Evolutionary conservation across 2,113 vertebrate species (phyloP).

Genomic region (Suricata suricatta): DNA sequence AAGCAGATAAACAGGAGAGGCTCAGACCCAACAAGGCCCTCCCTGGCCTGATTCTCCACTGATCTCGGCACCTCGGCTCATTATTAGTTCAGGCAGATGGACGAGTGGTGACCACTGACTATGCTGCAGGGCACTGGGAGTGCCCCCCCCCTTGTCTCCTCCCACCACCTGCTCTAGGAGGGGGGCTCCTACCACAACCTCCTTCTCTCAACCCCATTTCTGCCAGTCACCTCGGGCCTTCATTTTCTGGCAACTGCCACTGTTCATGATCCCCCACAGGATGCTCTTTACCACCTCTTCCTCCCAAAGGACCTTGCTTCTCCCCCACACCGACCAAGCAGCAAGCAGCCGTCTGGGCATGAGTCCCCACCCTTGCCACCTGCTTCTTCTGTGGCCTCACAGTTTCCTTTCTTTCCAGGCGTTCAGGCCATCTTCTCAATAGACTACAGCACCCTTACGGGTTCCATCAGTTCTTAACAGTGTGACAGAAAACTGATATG

Average conservation of each 20-base stretch:
- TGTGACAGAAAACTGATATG: neutral
- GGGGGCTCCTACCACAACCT: no score
- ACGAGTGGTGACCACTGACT: fast-evolving
- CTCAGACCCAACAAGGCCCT: neutral
- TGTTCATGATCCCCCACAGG: neutral
- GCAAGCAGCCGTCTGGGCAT: neutral
- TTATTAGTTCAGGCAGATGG: neutral
- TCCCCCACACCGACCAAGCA: neutral
- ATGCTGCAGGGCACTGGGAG: neutral
- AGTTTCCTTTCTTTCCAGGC: neutral
- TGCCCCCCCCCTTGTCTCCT: no score
- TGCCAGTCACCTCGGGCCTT: neutral
- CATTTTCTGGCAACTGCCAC: neutral
- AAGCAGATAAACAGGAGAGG: neutral
- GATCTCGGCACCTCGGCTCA: neutral
- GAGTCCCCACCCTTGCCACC: neutral
- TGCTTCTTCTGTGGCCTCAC: neutral
- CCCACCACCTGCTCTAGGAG: neutral
- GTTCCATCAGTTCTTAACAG: neutral
- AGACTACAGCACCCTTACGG: neutral
- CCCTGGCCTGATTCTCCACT: neutral
- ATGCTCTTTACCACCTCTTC: neutral
- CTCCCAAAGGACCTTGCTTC: neutral
- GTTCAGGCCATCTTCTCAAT: neutral
- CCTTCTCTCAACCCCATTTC: neutral